Percentiles rank a stretch among this genome's conserved stretches.
phyloP scores from a whole-genome alignment of 2,113 vertebrate species.

The Solea solea region DNA sequence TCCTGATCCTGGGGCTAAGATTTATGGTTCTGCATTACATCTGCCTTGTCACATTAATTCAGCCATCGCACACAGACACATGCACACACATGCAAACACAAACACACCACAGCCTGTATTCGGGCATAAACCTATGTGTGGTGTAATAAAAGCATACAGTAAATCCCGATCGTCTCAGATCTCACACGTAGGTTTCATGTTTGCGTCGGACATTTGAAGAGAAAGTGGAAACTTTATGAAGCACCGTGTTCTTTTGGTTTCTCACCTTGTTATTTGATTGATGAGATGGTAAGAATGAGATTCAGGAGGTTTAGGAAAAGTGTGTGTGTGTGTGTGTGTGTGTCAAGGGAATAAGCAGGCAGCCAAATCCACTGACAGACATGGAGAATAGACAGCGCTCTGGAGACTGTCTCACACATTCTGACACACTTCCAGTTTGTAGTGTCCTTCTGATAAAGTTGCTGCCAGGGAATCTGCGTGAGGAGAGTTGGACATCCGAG shows the following conservation, averaged over 20 bases:
- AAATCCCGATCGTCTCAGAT: constrained; percentile 51
- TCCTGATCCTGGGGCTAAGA: constrained; percentile 70
- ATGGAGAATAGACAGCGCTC: constrained; percentile 60
- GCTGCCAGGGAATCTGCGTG: constrained; percentile 50
- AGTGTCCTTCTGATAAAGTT: constrained; percentile 70
- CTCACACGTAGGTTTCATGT: constrained; percentile 28
- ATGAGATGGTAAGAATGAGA: constrained; percentile 29
- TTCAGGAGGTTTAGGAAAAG: constrained; percentile 18
- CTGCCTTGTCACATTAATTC: constrained; percentile 79
- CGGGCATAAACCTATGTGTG: constrained; percentile 32
- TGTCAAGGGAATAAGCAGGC: constrained; percentile 53
- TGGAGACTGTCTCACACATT: constrained; percentile 73
- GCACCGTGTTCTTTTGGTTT: constrained; percentile 12
- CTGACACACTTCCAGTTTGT: constrained; percentile 70
- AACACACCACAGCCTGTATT: constrained; percentile 48
- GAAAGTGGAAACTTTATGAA: constrained; percentile 12
- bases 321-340: constrained; percentile 10
- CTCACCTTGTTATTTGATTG: constrained; percentile 43
- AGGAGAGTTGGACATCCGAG: constrained; percentile 40
- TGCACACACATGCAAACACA: constrained; percentile 56
- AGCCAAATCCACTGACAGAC: constrained; percentile 63
- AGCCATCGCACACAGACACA: constrained; percentile 70
- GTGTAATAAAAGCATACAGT: constrained; percentile 16
- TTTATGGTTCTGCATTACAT: constrained; percentile 79
- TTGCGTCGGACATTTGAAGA: neutral